Base-by-base conservation (phyloP, 2,113 vertebrate species). In the Labrus mixtus region DNA sequence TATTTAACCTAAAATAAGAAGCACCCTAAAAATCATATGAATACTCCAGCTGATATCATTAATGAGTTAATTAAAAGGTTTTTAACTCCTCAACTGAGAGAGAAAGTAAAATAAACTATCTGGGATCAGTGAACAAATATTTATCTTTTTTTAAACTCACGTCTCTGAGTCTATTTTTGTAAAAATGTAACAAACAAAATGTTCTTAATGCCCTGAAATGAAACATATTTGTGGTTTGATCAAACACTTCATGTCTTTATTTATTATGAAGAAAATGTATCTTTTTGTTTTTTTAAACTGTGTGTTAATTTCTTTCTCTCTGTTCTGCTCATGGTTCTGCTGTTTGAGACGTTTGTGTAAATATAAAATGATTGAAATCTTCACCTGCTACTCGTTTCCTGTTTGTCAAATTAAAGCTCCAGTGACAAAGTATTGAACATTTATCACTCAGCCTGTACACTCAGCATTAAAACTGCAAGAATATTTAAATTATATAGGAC, bases 111-210 rank as follows among this genome's bases (percentile, higher is more conserved):
- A 64, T 9, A 41, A 36, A 58, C 50, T 45, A 62, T 56, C 61
- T 36, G n/a, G 1, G 10, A 54, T 61, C 3, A 3, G 70, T 4
- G 0, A 50, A 45, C 36, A 78, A 64, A 68, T 76, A 76, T 69
- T 82, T 76, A 71, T 82, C 79, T 79, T 48, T 74, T 74, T 79
- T 66, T 78, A 1, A 64, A 64, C 79, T 78, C 37, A 36, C 0
- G 19, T 50, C 54, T 78, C 36, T 68, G 75, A 79, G 56, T 84
- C 81, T 87, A 89, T 84, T 84, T 89, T 89, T 87, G 87, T 73
- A 84, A 41, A 87, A 78, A 78, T 78, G 84, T 82, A 84, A 36
- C 83, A 33, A 33, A 33, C 29, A 33, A 33, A 58, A 16, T 43
- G 66, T 68, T 11, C 51, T 78, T 73, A 46, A 63, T 73, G 43